Evolutionary conservation across 2,797 vertebrate genomes (phyloP).

Genomic region (Diceros bicornis): DNA sequence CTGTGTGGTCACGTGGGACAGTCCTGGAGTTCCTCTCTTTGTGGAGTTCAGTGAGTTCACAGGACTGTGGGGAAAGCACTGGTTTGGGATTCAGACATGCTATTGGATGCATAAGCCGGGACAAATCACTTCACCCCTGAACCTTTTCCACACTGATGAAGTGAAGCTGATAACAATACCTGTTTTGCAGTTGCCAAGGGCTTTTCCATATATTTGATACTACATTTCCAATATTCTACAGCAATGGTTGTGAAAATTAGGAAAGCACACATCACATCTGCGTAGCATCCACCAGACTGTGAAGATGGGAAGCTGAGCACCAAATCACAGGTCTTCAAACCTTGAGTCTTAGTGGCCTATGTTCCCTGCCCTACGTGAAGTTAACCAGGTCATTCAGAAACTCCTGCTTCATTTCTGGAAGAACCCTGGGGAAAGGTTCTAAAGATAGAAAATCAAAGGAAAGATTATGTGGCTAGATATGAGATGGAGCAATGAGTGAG

Average conservation of each 20-base stretch:
- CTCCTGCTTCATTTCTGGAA: neutral
- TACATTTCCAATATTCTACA: neutral
- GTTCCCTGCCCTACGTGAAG: neutral
- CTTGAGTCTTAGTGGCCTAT: neutral
- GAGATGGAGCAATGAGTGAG: neutral
- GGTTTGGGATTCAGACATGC: neutral
- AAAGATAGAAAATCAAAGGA: slow-evolving; percentile 32
- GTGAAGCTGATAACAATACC: neutral
- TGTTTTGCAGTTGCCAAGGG: neutral
- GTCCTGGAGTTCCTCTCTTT: neutral
- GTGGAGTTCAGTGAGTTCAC: neutral
- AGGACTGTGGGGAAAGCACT: neutral
- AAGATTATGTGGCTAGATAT: neutral
- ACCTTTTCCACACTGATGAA: neutral
- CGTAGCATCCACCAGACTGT: neutral
- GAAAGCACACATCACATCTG: neutral
- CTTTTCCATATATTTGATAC: neutral
- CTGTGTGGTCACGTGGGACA: neutral
- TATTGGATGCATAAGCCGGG: neutral
- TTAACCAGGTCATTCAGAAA: slow-evolving; percentile 6
- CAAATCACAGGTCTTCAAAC: neutral
- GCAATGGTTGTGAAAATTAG: neutral
- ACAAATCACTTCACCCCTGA: neutral
- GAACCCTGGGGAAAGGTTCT: neutral
- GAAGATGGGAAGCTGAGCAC: neutral